Evolutionary conservation across 30 jellyfish, hydroid and myxozoan species (phyloP).

Genomic region (Hydractinia symbiolongicarpus): DNA sequence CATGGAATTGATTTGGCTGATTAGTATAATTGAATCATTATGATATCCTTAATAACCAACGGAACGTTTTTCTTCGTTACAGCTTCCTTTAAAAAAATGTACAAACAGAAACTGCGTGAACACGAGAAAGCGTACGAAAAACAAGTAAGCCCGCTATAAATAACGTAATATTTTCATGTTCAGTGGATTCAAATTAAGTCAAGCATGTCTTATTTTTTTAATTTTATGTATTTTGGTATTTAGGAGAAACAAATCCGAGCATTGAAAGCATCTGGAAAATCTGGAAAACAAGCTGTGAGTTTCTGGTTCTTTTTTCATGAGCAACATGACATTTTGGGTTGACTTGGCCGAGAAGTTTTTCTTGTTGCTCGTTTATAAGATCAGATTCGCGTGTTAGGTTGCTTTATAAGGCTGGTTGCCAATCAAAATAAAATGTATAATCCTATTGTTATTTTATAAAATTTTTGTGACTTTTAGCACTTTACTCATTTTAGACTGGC

Average conservation of each 20-base stretch:
- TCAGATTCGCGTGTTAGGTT: too few relatives aligned
- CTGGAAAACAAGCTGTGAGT: slow-evolving; percentile 92
- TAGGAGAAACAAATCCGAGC: slow-evolving; percentile 76
- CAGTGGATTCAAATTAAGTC: neutral
- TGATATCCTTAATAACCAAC: neutral
- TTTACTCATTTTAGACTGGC: too few relatives aligned
- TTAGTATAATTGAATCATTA: neutral
- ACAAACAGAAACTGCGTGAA: slow-evolving; percentile 78
- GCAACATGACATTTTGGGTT: too few relatives aligned
- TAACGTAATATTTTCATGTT: neutral
- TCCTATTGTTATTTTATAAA: too few relatives aligned
- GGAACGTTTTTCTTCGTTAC: neutral
- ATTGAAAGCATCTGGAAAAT: slow-evolving; percentile 82
- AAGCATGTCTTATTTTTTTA: neutral
- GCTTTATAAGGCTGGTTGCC: too few relatives aligned
- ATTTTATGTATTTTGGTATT: neutral
- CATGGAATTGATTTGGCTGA: neutral
- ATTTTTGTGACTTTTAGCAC: too few relatives aligned
- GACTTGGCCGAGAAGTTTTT: too few relatives aligned
- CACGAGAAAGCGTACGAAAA: slow-evolving; percentile 90
- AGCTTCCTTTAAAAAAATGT: slow-evolving; percentile 97
- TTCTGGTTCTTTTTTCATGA: neutral
- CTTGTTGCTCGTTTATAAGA: too few relatives aligned
- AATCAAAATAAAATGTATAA: too few relatives aligned
- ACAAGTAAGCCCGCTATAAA: slow-evolving; percentile 48